Evolutionary conservation across 2,113 vertebrate species (phyloP), one percentile per base, ranked within the genome.

Genomic region (Poecilia latipinna): DNA sequence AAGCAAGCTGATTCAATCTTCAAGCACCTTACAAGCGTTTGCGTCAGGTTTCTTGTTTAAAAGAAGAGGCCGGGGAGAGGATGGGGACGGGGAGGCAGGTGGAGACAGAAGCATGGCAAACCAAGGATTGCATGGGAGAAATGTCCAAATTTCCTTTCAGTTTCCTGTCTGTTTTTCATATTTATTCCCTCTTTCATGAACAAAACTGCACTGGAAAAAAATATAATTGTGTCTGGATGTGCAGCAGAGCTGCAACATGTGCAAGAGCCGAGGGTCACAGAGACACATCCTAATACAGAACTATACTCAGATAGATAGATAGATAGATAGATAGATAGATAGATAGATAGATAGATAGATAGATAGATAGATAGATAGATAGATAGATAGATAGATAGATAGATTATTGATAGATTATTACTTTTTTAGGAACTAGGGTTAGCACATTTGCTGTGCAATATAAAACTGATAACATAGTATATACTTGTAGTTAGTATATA

Each of bases 191-290:
- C 78, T 82, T 79, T 95, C 95, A 95, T 91, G 95, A 95, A 95
- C 95, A 95, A 93, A 37, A 96, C 96, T 96, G 95, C 96, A 96
- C 96, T 96, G 39, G 39, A 96, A 97, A 97, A 97, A 98, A 96
- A 98, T 97, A 96, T 97, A 97, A 98, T 97, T 99, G 96, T 98
- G 98, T 98, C 97, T 95, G 96, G 98, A 96, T 96, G 85, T 86
- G 86, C 93, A 97, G 96, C 96, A 91, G 39, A 94, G 95, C 96
- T 96, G 95, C 95, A 95, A 94, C 90, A 83, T 88, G 90, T 91
- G 91, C 96, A 97, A 97, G 96, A 97, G 96, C 96, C 94, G 3
- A 93, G 90, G 93, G 96, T 96, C 96, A 96, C 96, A 99, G 96
- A 97, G 96, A 96, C 96, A 97, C 97, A 97, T 96, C 96, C 94